Evolutionary conservation across 2,888 invertebrate genomes (phyloP).

Genomic region (Colostygia pectinataria): DNA sequence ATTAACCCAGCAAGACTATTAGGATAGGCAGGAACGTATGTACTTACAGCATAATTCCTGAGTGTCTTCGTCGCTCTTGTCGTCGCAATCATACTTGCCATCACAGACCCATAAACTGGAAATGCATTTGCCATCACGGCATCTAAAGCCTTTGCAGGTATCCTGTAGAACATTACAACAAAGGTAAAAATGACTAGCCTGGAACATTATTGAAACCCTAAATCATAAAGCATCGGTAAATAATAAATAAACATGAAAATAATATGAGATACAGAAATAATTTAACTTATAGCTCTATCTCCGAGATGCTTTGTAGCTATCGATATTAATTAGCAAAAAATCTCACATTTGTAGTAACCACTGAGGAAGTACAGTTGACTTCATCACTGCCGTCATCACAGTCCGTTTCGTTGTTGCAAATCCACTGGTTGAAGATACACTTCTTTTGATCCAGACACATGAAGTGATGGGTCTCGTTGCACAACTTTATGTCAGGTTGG

Average conservation of each 20-base stretch:
- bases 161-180: constrained; percentile 13
- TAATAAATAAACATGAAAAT: no score
- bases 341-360: constrained; percentile 47
- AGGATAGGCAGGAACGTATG: no score
- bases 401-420: constrained; percentile 88
- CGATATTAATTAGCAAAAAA: no score
- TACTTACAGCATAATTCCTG: constrained; percentile 56
- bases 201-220: no score
- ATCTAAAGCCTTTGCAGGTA: constrained; percentile 83
- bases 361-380: constrained; percentile 49
- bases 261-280: no score
- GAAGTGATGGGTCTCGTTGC: constrained; percentile 76
- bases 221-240: no score
- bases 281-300: no score
- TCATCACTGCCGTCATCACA: constrained; percentile 88
- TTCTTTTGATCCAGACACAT: constrained; percentile 81
- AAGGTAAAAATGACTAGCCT: no score
- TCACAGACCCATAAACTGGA: constrained; percentile 87
- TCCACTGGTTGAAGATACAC: constrained; percentile 87
- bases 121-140: constrained; percentile 86
- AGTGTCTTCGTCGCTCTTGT: constrained; percentile 86
- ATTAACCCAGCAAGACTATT: no score
- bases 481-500: constrained; percentile 44
- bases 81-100: constrained; percentile 86
- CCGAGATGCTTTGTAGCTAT: no score